phyloP scores from a whole-genome alignment of 2,113 vertebrate species.

The Perognathus longimembris region DNA sequence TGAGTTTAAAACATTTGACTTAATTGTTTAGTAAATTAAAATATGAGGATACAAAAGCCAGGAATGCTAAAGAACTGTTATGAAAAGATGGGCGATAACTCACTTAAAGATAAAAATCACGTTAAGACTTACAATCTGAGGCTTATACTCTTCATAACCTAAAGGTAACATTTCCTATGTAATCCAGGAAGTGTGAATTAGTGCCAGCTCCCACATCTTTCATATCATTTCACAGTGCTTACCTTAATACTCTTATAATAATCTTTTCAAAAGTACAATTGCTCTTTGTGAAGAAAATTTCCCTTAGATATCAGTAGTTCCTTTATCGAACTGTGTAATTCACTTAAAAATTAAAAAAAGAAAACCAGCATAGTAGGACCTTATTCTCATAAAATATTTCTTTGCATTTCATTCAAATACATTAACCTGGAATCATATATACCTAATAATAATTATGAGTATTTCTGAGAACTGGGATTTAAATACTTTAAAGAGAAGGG shows the following conservation, averaged over 20 bases:
- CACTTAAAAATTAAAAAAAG: conserved; percentile 6
- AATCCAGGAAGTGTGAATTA: not conserved
- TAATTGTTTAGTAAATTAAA: not conserved
- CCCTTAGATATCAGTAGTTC: not conserved
- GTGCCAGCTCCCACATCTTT: not conserved
- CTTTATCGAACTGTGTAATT: conserved; percentile 17
- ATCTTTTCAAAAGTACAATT: conserved; percentile 17
- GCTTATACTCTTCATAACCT: not conserved
- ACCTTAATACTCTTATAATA: conserved; percentile 29
- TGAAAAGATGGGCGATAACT: not conserved
- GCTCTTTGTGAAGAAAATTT: conserved; percentile 13
- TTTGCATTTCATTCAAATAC: not conserved
- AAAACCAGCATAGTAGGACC: conserved; percentile 9
- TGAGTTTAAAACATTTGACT: conserved; percentile 43
- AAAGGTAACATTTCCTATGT: not conserved
- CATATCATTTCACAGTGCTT: not conserved
- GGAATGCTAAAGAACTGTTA: not conserved
- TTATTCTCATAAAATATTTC: conserved; percentile 16
- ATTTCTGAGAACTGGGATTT: not conserved
- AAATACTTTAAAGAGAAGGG: conserved; percentile 18
- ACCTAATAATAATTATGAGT: not conserved
- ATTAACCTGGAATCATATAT: not conserved
- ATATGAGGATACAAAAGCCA: not conserved
- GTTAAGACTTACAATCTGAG: conserved; percentile 37
- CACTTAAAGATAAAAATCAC: conserved; percentile 40